These are phyloP conservation scores for Semaprochilodus insignis DNA, from an alignment of 2,797 vertebrate genomes.

Conservation along the genomic window DNA sequence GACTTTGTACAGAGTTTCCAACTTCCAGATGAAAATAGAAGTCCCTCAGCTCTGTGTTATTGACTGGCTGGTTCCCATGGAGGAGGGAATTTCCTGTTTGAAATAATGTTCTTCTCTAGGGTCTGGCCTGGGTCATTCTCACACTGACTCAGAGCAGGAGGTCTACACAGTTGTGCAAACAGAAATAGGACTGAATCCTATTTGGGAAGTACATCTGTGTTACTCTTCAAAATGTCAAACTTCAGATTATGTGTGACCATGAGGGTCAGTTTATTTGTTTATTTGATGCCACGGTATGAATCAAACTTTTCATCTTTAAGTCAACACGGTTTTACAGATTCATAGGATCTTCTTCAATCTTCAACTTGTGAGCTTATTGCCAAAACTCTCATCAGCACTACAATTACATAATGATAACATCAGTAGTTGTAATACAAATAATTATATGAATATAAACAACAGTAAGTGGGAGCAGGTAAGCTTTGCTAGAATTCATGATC, in stretches of 20 bases:
- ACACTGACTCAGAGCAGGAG: neutral
- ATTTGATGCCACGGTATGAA: neutral
- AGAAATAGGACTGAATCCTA: neutral
- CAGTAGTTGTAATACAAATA: too few relatives aligned
- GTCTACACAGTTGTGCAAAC: constrained; percentile 1
- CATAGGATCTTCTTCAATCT: neutral
- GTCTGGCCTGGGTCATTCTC: neutral
- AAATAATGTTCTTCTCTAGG: neutral
- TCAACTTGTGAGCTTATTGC: neutral
- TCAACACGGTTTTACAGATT: neutral
- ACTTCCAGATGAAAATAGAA: constrained; percentile 7
- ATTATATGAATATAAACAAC: too few relatives aligned
- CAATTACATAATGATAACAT: too few relatives aligned
- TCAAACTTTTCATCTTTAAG: neutral
- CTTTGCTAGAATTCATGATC: too few relatives aligned
- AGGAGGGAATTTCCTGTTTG: neutral
- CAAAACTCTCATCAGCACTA: too few relatives aligned
- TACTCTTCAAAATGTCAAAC: too few relatives aligned
- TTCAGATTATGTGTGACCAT: too few relatives aligned
- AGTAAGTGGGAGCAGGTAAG: too few relatives aligned
- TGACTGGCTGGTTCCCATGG: constrained; percentile 9
- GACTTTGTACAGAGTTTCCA: neutral
- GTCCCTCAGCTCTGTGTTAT: neutral
- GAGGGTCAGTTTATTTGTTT: neutral
- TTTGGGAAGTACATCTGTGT: neutral